Evolutionary conservation across 2,888 invertebrate species (phyloP).

Genomic region (Hemistola chrysoprasaria): DNA sequence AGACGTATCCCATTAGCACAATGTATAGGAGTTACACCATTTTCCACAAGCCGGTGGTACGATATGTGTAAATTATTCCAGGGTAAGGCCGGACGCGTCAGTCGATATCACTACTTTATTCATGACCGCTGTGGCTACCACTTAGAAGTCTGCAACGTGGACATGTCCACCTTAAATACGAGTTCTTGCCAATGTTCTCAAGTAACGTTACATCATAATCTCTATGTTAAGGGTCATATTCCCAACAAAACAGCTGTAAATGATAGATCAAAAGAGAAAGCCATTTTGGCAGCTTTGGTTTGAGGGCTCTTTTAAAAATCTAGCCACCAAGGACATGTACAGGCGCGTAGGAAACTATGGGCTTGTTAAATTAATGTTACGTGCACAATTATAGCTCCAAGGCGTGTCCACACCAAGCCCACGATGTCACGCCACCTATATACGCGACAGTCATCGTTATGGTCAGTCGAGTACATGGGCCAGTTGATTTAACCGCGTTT

Average conservation of each 20-base stretch:
- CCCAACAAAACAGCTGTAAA: no score
- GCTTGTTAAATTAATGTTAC: slow-evolving; percentile 11
- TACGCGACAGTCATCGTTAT: slow-evolving; percentile 38
- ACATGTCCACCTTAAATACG: slow-evolving; percentile 34
- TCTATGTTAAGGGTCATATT: no score
- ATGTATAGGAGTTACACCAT: no score
- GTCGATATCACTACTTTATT: slow-evolving; percentile 79
- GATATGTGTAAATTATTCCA: slow-evolving; percentile 68
- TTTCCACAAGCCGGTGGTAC: no score
- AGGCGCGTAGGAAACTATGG: slow-evolving; percentile 3
- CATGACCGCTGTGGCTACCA: slow-evolving; percentile 64
- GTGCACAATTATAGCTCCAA: slow-evolving; percentile 18
- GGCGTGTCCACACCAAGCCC: slow-evolving; percentile 46
- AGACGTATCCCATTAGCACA: no score
- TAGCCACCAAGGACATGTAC: not conserved
- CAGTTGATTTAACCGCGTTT: slow-evolving; percentile 31
- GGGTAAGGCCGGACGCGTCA: slow-evolving; percentile 56
- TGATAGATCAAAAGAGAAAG: no score
- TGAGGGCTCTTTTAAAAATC: no score
- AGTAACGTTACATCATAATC: no score
- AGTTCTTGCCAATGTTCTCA: no score
- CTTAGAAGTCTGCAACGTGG: slow-evolving; percentile 55
- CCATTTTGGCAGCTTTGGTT: no score
- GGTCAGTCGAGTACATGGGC: slow-evolving; percentile 49
- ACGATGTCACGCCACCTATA: slow-evolving; percentile 43